Conservation (phyloP, 2,797 vertebrate species). For the Pseudochirops cupreus region DNA sequence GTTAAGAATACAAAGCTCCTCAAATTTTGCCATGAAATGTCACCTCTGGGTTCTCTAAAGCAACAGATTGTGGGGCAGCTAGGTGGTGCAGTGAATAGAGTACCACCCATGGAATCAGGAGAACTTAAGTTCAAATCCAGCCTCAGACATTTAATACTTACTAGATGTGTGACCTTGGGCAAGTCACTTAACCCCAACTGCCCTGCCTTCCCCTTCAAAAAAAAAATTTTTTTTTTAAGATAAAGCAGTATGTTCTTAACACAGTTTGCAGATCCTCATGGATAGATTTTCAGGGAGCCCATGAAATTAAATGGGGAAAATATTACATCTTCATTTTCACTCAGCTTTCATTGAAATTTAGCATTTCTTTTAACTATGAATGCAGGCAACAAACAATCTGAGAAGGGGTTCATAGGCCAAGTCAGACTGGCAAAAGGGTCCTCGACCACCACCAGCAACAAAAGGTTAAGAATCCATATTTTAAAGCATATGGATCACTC, state of each 20-base stretch:
- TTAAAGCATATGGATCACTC: background rate
- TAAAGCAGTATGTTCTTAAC: background rate
- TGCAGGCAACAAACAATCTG: background rate
- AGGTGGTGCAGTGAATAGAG: too few relatives aligned
- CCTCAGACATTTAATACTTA: too few relatives aligned
- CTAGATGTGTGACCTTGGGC: too few relatives aligned
- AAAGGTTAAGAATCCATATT: background rate
- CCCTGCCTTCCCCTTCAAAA: too few relatives aligned
- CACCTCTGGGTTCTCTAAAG: background rate
- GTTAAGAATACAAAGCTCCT: slow-evolving; percentile 60
- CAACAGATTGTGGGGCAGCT: background rate
- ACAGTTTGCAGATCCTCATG: background rate
- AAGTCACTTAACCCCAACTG: too few relatives aligned
- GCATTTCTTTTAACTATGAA: background rate
- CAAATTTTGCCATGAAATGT: background rate
- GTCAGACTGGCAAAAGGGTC: background rate
- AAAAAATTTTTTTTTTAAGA: too few relatives aligned
- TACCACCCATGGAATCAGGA: too few relatives aligned
- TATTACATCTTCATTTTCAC: background rate
- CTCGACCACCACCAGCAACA: background rate
- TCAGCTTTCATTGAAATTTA: background rate
- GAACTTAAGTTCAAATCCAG: too few relatives aligned
- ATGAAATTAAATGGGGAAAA: background rate
- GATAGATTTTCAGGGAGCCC: background rate
- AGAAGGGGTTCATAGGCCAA: background rate